Conservation (phyloP, 1,140 invertebrate genomes). For the Ceratitis capitata region DNA sequence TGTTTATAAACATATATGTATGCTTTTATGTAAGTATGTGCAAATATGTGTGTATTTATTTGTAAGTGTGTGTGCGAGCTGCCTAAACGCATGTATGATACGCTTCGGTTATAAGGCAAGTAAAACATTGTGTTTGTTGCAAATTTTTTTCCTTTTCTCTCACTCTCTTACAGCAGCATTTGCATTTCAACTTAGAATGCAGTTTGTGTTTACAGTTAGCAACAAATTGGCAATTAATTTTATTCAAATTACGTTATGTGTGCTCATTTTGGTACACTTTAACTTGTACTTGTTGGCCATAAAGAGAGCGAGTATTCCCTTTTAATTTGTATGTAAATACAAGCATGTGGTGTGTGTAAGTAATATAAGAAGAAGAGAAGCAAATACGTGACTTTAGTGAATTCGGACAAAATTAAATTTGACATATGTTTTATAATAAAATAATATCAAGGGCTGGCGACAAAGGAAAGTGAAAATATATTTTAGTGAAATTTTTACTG, state of each 20-base stretch:
- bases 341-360: background rate
- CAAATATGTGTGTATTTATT: background rate
- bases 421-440: too few relatives aligned
- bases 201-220: constrained; percentile 33
- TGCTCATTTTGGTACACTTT: background rate
- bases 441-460: too few relatives aligned
- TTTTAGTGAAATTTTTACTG: too few relatives aligned
- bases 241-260: constrained; percentile 27
- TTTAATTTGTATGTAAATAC: background rate
- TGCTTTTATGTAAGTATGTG: background rate
- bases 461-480: too few relatives aligned
- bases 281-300: constrained; percentile 27
- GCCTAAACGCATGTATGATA: background rate
- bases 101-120: background rate
- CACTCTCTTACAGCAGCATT: too few relatives aligned
- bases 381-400: background rate
- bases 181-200: constrained; percentile 25
- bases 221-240: constrained; percentile 34
- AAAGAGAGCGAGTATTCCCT: background rate
- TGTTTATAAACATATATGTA: background rate
- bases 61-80: background rate
- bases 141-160: too few relatives aligned
- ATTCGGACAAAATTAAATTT: background rate
- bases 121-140: background rate
- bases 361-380: background rate